Evolutionary conservation across 2,888 invertebrate genomes (phyloP).

Genomic region (Crioceris asparagi): DNA sequence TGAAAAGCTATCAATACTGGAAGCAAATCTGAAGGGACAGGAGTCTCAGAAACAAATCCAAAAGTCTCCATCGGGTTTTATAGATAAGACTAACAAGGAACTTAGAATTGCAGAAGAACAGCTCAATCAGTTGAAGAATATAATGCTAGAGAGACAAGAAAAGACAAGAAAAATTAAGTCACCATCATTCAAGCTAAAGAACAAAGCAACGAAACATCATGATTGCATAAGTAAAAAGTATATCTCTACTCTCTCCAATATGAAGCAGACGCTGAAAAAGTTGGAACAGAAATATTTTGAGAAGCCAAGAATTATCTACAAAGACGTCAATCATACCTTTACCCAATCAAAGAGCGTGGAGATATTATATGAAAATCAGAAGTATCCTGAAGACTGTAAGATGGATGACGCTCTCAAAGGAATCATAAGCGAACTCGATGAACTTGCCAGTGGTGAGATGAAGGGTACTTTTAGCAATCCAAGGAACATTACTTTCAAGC

Average conservation of each 20-base stretch:
- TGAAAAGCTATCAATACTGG: neutral
- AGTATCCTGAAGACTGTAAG: conserved; percentile 4
- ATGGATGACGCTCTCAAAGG: conserved; percentile 10
- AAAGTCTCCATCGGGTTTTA: conserved; percentile 6
- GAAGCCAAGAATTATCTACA: conserved; percentile 17
- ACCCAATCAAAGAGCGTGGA: conserved; percentile 12
- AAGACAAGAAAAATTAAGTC: conserved; percentile 1
- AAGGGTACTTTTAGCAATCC: neutral
- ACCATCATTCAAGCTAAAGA: neutral
- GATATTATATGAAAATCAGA: conserved; percentile 9
- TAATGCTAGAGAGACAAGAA: conserved; percentile 8
- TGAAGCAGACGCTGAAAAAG: conserved; percentile 23
- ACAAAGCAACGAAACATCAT: conserved; percentile 3
- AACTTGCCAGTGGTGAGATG: conserved; percentile 8
- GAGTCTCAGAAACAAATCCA: conserved; percentile 3
- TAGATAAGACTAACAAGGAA: conserved; percentile 12
- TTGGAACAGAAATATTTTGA: conserved; percentile 25
- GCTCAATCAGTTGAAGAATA: conserved; percentile 7
- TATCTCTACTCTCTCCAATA: conserved; percentile 20
- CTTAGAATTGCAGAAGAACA: conserved; percentile 11
- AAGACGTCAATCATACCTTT: conserved; percentile 16
- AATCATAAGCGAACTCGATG: conserved; percentile 13
- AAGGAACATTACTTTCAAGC: conserved; percentile 3
- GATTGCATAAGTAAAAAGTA: conserved; percentile 19
- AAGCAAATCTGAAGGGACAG: neutral